phyloP scores from a whole-genome alignment of 2,113 vertebrate genomes.

The Rhinichthys klamathensis region DNA sequence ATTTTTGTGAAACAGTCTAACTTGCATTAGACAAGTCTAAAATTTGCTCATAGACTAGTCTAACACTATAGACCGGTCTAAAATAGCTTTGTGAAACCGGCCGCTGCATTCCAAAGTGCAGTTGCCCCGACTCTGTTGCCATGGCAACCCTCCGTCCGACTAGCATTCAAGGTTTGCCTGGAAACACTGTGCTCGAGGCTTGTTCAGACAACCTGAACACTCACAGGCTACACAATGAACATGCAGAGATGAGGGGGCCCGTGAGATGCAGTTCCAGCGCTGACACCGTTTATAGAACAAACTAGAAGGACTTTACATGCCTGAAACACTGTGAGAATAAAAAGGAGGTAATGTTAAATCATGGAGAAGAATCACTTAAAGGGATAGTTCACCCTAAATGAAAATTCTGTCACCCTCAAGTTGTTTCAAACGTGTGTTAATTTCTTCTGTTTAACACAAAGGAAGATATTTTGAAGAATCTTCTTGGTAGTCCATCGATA shows the following conservation, averaged over 20 bases:
- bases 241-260: neutral
- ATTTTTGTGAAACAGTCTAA: too few relatives aligned
- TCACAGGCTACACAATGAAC: neutral
- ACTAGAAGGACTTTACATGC: neutral
- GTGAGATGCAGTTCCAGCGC: neutral
- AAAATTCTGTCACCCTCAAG: neutral
- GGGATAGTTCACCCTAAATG: neutral
- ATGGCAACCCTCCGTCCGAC: slow-evolving; percentile 38
- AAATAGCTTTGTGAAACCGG: too few relatives aligned
- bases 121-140: slow-evolving; percentile 37
- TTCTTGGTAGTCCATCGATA: too few relatives aligned
- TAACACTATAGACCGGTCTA: too few relatives aligned
- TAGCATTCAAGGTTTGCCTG: slow-evolving; percentile 33
- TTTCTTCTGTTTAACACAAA: neutral
- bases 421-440: neutral
- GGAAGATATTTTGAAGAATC: neutral
- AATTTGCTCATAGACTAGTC: too few relatives aligned
- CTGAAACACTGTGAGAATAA: neutral
- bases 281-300: neutral
- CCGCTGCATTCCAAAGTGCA: slow-evolving; percentile 33
- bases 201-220: neutral
- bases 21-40: too few relatives aligned
- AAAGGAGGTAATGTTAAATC: neutral
- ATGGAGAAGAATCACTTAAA: neutral
- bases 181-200: neutral